Evolutionary conservation across 2,888 invertebrate species (phyloP).

Genomic region (Globia sparganii): DNA sequence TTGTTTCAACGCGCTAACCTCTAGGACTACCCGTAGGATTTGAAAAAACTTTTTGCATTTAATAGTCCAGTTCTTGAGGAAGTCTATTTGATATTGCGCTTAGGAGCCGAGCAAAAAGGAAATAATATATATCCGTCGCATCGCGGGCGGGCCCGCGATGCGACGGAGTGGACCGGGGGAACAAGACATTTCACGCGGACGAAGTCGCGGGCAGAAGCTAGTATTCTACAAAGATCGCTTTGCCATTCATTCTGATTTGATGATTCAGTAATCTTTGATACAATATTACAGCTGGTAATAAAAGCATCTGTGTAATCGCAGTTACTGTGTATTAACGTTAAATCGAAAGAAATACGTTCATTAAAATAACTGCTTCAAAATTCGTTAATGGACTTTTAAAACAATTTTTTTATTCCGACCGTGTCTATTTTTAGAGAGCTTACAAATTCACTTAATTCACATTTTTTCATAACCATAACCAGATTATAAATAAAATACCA

Average conservation of each 20-base stretch:
- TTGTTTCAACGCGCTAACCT: not conserved
- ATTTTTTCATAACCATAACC: conserved; percentile 8
- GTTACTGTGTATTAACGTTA: not conserved
- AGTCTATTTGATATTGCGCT: not conserved
- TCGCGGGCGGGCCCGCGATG: not conserved
- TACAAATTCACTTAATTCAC: conserved; percentile 8
- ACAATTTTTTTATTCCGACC: conserved; percentile 22
- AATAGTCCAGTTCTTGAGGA: not conserved
- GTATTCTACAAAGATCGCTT: not conserved
- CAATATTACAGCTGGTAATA: not conserved
- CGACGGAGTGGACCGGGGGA: not conserved
- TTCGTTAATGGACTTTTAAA: conserved; percentile 40
- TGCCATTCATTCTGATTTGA: not conserved
- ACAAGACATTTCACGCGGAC: not conserved
- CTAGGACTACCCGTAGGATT: not conserved
- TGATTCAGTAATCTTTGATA: not conserved
- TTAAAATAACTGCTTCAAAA: conserved; percentile 22
- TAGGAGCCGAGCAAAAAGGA: too few relatives aligned
- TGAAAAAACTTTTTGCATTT: not conserved
- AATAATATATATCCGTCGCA: too few relatives aligned
- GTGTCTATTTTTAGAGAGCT: conserved; percentile 29
- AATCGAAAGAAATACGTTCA: not conserved
- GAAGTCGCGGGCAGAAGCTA: not conserved
- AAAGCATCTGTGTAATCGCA: not conserved
- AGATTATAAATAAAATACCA: conserved; percentile 28